phyloP scores from a whole-genome alignment of 2,888 invertebrate genomes.

The Cactoblastis cactorum region DNA sequence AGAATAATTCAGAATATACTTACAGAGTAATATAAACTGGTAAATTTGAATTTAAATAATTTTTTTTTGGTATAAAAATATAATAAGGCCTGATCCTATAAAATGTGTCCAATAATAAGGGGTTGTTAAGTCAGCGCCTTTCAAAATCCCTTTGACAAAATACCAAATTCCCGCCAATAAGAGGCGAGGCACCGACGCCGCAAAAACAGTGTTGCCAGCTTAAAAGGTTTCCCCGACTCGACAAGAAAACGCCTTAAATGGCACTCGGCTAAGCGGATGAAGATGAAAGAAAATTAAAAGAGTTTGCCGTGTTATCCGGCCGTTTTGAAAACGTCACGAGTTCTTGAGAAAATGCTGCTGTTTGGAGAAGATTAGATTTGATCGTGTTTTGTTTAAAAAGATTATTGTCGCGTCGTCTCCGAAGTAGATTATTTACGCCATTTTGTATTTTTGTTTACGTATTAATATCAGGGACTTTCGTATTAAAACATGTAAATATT shows the following conservation, averaged over 20 bases:
- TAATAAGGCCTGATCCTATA: no score
- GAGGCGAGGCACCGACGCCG: background rate
- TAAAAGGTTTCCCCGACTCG: background rate
- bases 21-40: no score
- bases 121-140: background rate
- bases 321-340: constrained; percentile 8
- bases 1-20: no score
- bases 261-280: constrained; percentile 4
- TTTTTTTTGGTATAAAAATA: no score
- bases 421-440: no score
- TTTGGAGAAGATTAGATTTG: background rate
- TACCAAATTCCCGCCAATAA: background rate
- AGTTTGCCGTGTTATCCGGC: constrained; percentile 11
- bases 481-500: no score
- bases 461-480: no score
- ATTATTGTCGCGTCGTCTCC: background rate
- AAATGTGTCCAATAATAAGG: no score
- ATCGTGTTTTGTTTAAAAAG: background rate
- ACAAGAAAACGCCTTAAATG: background rate
- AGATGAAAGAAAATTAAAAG: constrained; percentile 11
- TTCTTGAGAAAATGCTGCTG: background rate
- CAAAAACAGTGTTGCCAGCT: constrained; percentile 1
- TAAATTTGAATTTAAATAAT: no score
- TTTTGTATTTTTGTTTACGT: no score
- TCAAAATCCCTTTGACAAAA: background rate